These are phyloP conservation scores for Tiaroga cobitis DNA, from an alignment of 2,797 vertebrate genomes.

Conservation along the genomic window DNA sequence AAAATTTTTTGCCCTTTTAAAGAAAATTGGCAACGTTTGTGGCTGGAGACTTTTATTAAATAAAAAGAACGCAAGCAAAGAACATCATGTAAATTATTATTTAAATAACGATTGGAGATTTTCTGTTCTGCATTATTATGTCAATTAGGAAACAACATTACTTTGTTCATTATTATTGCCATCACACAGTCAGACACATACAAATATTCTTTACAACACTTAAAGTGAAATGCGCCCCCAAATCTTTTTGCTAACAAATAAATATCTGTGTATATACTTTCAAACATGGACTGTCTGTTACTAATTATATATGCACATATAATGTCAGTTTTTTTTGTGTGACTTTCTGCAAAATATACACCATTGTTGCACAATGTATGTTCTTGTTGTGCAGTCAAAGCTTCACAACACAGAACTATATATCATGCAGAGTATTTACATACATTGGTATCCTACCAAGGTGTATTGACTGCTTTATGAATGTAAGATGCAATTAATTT, in stretches of 20 bases:
- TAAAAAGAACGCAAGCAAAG: conserved; percentile 69
- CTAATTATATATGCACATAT: conserved; percentile 50
- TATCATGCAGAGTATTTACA: conserved; percentile 69
- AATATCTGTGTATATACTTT: conserved; percentile 49
- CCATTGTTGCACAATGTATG: conserved; percentile 45
- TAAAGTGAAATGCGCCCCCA: conserved; percentile 60
- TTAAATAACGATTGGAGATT: conserved; percentile 63
- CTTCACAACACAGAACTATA: conserved; percentile 56
- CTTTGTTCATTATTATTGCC: conserved; percentile 66
- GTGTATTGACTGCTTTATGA: conserved; percentile 71
- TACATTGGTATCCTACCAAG: conserved; percentile 60
- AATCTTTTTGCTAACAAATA: conserved; percentile 56
- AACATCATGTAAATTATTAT: conserved; percentile 67
- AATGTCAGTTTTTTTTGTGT: conserved; percentile 53
- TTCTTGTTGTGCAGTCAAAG: conserved; percentile 49
- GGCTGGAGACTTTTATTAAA: conserved; percentile 66
- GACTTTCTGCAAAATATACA: conserved; percentile 52
- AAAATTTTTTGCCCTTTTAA: conserved; percentile 58
- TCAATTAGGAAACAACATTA: conserved; percentile 66
- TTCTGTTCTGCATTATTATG: conserved; percentile 69
- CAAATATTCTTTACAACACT: conserved; percentile 74
- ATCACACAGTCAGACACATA: conserved; percentile 72
- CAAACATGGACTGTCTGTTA: conserved; percentile 63
- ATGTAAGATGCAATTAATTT: conserved; percentile 57
- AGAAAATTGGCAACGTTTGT: conserved; percentile 66